Conservation (phyloP, 92 coral and sea anemone genomes). For the Palythoa caribaeorum region DNA sequence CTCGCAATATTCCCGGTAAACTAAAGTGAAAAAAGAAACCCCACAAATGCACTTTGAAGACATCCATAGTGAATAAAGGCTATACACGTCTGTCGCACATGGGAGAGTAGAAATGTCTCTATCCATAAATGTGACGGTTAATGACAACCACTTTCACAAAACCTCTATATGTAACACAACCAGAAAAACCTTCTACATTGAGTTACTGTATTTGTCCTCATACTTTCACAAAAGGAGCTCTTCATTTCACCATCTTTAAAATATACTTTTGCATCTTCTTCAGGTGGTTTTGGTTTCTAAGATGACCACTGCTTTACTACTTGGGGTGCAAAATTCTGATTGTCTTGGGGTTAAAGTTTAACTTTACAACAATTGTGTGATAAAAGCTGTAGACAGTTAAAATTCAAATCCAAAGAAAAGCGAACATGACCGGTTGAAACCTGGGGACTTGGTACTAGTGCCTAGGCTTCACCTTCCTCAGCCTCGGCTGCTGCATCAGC, state of each 20-base stretch:
- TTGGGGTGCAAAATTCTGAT: background rate
- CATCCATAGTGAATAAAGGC: no score
- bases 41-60: no score
- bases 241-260: slow-evolving; percentile 4
- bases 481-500: slow-evolving; percentile 49
- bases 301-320: background rate
- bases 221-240: background rate
- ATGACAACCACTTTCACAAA: no score
- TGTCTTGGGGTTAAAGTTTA: background rate
- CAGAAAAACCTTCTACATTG: no score
- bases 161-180: no score
- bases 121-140: no score
- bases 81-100: no score
- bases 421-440: background rate
- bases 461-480: slow-evolving; percentile 29
- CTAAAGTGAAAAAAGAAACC: no score
- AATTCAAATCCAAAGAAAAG: slow-evolving; percentile 15
- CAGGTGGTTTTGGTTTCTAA: background rate
- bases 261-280: background rate
- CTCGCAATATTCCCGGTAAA: no score
- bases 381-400: slow-evolving; percentile 11
- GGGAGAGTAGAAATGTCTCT: no score
- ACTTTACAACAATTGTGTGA: background rate
- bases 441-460: background rate
- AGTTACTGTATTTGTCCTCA: no score